Percentiles rank a stretch among this genome's conserved stretches.
phyloP scores from a whole-genome alignment of 2,797 vertebrate genomes.

The Heteromormyrus szaboi region DNA sequence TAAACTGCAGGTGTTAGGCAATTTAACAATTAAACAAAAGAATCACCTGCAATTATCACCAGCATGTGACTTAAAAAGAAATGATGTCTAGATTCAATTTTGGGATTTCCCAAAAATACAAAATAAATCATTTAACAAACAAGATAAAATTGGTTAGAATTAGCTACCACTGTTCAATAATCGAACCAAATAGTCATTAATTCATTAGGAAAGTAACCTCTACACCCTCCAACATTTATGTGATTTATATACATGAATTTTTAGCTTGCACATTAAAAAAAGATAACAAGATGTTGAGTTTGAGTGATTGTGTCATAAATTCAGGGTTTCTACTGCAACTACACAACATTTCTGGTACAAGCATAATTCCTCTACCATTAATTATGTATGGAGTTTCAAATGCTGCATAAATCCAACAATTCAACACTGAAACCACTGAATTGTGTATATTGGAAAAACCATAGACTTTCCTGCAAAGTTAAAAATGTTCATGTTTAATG shows the following conservation, averaged over 20 bases:
- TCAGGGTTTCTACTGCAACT: not conserved
- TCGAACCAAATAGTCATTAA: not conserved
- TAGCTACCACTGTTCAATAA: not conserved
- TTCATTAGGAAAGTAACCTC: not conserved
- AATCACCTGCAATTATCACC: not conserved
- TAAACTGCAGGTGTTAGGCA: slow-evolving; percentile 1
- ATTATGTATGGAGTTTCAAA: not conserved
- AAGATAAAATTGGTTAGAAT: not conserved
- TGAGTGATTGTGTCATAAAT: not conserved
- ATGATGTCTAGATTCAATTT: not conserved
- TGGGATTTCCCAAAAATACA: not conserved
- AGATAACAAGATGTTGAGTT: not conserved
- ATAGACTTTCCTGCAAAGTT: not conserved
- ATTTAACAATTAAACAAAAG: not conserved
- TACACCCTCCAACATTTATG: not conserved
- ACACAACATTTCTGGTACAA: not conserved
- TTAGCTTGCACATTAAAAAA: not conserved
- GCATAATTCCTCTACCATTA: not conserved
- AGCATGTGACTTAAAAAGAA: not conserved
- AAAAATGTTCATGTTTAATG: not conserved
- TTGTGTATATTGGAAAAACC: not conserved
- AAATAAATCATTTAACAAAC: not conserved
- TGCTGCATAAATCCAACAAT: not conserved
- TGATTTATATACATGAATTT: not conserved
- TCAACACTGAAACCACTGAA: not conserved